Evolutionary conservation across 64 coral and sea anemone species (phyloP), one percentile per base, ranked within the genome.

Genomic region (Actinia equina): DNA sequence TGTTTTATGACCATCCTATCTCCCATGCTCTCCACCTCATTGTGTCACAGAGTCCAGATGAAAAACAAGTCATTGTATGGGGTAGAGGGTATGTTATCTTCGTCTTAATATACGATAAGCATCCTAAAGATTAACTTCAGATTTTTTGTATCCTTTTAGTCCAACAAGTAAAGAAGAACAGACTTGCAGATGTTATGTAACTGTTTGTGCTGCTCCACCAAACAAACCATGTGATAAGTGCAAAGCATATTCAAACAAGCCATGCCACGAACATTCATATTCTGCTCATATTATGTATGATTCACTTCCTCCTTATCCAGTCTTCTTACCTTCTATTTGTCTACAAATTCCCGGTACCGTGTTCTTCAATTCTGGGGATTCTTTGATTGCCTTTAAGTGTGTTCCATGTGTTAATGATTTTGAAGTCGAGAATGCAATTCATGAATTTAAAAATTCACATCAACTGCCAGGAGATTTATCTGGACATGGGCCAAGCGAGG

Each of bases 291-390:
- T 96, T 74, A 93, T 80, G 10, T 96, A 93, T 65, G 86, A 90
- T 27, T 84, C 91, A 59, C 57, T 96, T 0, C 88, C 91, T 44
- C 94, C 94, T 8, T 93, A 92, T 80, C 94, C 94, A 5, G 20
- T 87, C 52, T 92, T 96, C 19, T 85, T 86, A 19, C 94, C 94
- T 17, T 85, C 70, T 11, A 60, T 77, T 55, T 84, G 77, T 84
- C 64, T 96, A 6, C 85, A 86, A 37, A 92, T 93, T 65, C 71
- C 88, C 11, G 91, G 85, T 54, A 89, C 86, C 17, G 74, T 96
- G 20, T 76, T 96, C 26, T 90, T 96, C 59, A 96, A 96, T 74
- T 89, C 85, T 25, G 88, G 91, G 18, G 94, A 96, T 87, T 80
- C 80, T 84, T 59, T 96, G 64, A 62, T 96, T 71, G 94, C 94